Percentiles rank a stretch among this genome's conserved stretches.
phyloP scores from a whole-genome alignment of 1,140 invertebrate genomes.

The Anastrepha ludens region DNA sequence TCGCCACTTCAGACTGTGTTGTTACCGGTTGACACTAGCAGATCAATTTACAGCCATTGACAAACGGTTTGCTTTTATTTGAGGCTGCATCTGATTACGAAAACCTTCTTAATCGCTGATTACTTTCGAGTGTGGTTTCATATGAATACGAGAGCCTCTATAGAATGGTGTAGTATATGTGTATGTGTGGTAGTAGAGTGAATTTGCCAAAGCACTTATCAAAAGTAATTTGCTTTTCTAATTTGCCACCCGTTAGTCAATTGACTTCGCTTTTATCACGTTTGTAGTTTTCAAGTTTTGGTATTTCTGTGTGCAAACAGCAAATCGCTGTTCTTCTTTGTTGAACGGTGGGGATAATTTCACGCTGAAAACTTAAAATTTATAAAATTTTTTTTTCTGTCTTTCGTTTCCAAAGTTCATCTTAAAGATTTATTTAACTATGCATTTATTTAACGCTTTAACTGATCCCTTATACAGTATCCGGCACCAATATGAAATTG shows the following conservation, averaged over 20 bases:
- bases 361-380: too few relatives aligned
- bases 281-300: too few relatives aligned
- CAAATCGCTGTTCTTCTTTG: too few relatives aligned
- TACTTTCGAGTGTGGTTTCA: background rate
- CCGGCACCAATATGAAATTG: too few relatives aligned
- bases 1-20: background rate
- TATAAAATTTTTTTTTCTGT: too few relatives aligned
- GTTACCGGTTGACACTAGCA: background rate
- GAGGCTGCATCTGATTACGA: background rate
- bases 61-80: background rate
- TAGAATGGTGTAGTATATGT: background rate
- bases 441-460: too few relatives aligned
- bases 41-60: conserved; percentile 2
- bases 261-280: background rate
- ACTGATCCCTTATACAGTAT: too few relatives aligned
- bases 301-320: too few relatives aligned
- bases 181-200: background rate
- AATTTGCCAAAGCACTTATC: background rate
- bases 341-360: too few relatives aligned
- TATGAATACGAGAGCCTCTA: background rate
- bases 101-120: background rate
- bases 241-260: background rate
- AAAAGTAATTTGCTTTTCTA: background rate
- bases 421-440: too few relatives aligned
- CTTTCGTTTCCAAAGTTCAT: too few relatives aligned